Conservation (phyloP, 2,888 invertebrate species). For the Synanthedon vespiformis region DNA sequence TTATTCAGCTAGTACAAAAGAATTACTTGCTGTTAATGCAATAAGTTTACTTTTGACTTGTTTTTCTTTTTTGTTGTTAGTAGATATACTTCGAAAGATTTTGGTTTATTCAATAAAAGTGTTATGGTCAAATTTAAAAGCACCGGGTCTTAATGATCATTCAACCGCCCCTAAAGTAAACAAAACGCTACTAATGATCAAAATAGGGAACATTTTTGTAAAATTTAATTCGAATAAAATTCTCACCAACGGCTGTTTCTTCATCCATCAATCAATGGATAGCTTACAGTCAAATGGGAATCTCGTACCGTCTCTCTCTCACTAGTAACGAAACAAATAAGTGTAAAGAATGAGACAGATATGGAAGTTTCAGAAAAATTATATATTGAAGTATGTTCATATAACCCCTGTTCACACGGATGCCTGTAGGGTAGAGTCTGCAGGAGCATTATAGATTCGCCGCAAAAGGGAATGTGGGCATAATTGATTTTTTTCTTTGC, state of each 20-base stretch:
- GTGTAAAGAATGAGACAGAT: neutral
- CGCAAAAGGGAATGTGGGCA: constrained; percentile 13
- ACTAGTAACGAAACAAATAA: neutral
- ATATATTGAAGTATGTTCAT: constrained; percentile 6
- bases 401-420: constrained; percentile 27
- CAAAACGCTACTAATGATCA: constrained; percentile 28
- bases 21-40: too few species aligned
- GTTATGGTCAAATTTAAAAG: neutral
- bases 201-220: constrained; percentile 20
- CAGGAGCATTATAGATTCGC: constrained; percentile 39
- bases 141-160: constrained; percentile 5
- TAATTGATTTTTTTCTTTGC: constrained; percentile 14
- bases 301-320: neutral
- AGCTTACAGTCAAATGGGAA: constrained; percentile 4
- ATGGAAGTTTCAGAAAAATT: neutral
- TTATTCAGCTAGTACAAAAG: too few species aligned
- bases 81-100: too few species aligned
- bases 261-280: constrained; percentile 43
- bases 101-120: too few species aligned
- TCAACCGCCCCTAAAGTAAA: constrained; percentile 30
- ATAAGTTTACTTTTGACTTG: too few species aligned
- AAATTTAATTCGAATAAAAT: constrained; percentile 35
- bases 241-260: constrained; percentile 29
- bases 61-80: too few species aligned
- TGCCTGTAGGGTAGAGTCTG: constrained; percentile 26